These are phyloP conservation scores for Triplophysa dalaica DNA, from an alignment of 2,113 vertebrate genomes.

Conservation along the genomic window DNA sequence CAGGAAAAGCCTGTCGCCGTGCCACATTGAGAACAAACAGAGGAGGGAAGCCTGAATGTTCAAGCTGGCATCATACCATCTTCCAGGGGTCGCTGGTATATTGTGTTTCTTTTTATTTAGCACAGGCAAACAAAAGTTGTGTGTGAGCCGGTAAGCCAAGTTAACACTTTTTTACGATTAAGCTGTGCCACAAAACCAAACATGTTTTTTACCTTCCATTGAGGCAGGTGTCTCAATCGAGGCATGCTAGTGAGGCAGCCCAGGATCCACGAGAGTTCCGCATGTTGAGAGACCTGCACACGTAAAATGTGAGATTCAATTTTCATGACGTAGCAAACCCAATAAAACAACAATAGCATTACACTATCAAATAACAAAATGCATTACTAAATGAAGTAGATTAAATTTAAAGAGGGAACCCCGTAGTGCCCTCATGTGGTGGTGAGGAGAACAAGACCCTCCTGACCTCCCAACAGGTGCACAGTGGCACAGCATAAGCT, in stretches of 20 bases:
- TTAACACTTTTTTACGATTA: neutral
- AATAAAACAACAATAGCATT: neutral
- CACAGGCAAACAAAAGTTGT: neutral
- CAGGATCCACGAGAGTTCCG: conserved; percentile 91
- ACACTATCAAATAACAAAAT: neutral
- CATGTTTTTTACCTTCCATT: conserved; percentile 87
- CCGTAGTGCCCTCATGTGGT: conserved; percentile 60
- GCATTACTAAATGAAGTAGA: neutral
- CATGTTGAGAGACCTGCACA: conserved; percentile 84
- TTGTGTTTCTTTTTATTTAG: conserved; percentile 11
- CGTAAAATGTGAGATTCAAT: neutral
- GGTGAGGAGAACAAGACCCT: conserved; percentile 20
- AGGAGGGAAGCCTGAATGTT: conserved; percentile 10
- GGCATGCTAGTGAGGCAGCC: conserved; percentile 88
- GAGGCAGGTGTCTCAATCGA: conserved; percentile 87
- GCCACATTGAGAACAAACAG: conserved; percentile 29
- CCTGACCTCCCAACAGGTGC: neutral
- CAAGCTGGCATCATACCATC: conserved; percentile 14
- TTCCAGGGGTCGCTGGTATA: neutral
- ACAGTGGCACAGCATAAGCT: neutral
- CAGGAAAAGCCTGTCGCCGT: conserved; percentile 16
- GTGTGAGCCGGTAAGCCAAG: neutral
- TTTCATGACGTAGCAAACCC: neutral
- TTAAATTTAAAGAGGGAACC: conserved; percentile 29
- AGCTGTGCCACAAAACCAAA: neutral